Conservation (phyloP, 2,113 vertebrate genomes). For the Sardina pilchardus region DNA sequence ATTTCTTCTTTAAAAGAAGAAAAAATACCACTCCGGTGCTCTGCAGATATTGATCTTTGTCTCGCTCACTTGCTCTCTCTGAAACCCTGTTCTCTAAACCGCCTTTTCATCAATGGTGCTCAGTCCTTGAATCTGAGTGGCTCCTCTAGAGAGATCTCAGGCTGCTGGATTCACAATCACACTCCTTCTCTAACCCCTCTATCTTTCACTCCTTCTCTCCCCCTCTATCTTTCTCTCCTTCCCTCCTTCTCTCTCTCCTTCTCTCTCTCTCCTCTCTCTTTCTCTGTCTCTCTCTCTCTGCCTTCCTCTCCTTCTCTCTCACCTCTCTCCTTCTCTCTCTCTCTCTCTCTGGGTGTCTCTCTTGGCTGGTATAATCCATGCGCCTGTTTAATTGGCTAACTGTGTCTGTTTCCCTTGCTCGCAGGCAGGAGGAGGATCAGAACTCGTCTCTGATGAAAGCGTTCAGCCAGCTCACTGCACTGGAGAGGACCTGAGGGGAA, state of each 20-base stretch:
- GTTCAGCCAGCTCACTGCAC: neutral
- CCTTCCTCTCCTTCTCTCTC: neutral
- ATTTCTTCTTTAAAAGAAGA: neutral
- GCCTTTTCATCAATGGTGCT: neutral
- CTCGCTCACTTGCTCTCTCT: neutral
- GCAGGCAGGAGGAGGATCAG: neutral
- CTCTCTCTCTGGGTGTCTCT: neutral
- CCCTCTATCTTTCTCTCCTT: no score
- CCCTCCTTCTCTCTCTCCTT: neutral
- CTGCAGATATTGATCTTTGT: neutral
- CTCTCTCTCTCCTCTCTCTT: neutral
- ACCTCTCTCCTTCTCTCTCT: neutral
- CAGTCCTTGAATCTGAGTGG: neutral
- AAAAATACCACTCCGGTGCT: neutral
- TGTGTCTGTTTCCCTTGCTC: neutral
- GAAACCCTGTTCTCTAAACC: conserved; percentile 10
- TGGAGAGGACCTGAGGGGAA: neutral
- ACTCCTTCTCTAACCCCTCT: neutral
- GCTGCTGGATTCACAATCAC: neutral
- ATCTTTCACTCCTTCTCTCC: neutral
- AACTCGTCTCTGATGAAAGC: neutral
- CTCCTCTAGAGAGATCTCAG: neutral
- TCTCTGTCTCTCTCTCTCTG: neutral
- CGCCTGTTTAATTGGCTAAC: neutral
- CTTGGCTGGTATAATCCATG: neutral